Conservation (phyloP, 1,140 invertebrate genomes). For the Anadara kagoshimensis region DNA sequence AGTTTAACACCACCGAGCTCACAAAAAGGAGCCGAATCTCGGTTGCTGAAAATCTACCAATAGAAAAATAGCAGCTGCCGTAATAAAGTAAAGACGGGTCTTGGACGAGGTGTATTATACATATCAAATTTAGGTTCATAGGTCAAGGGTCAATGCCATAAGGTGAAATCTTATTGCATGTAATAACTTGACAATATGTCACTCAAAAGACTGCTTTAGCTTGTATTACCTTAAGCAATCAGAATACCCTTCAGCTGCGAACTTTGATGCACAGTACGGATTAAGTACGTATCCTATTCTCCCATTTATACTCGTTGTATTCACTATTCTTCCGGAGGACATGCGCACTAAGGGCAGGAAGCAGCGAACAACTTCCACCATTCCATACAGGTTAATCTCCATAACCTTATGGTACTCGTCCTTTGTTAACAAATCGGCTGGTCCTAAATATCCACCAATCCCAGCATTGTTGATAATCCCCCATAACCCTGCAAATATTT, state of each 20-base stretch:
- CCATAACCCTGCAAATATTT: constrained; percentile 57
- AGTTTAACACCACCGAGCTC: too few relatives aligned
- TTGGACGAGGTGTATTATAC: too few relatives aligned
- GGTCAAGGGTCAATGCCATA: too few relatives aligned
- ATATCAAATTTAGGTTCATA: too few relatives aligned
- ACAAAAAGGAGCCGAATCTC: too few relatives aligned
- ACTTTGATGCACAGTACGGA: constrained; percentile 11
- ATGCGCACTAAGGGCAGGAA: constrained; percentile 53
- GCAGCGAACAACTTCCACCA: constrained; percentile 40
- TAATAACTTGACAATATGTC: too few relatives aligned
- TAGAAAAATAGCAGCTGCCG: too few relatives aligned
- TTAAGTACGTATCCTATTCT: neutral
- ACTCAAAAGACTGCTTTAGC: too few relatives aligned
- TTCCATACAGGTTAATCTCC: constrained; percentile 49
- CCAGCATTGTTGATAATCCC: constrained; percentile 59
- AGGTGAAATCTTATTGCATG: too few relatives aligned
- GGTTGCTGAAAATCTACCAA: too few relatives aligned
- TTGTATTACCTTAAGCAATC: constrained; percentile 7
- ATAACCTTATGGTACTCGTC: constrained; percentile 36
- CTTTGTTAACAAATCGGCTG: constrained; percentile 41
- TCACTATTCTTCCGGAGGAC: constrained; percentile 25
- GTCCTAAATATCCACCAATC: constrained; percentile 38
- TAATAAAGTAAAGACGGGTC: too few relatives aligned
- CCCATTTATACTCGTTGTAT: constrained; percentile 11
- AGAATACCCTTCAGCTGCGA: constrained; percentile 8